A percentile compares a stretch with the other conserved stretches of the same genome.
Evolutionary conservation across 2,113 vertebrate species (phyloP).

Genomic region (Pitta sordida): DNA sequence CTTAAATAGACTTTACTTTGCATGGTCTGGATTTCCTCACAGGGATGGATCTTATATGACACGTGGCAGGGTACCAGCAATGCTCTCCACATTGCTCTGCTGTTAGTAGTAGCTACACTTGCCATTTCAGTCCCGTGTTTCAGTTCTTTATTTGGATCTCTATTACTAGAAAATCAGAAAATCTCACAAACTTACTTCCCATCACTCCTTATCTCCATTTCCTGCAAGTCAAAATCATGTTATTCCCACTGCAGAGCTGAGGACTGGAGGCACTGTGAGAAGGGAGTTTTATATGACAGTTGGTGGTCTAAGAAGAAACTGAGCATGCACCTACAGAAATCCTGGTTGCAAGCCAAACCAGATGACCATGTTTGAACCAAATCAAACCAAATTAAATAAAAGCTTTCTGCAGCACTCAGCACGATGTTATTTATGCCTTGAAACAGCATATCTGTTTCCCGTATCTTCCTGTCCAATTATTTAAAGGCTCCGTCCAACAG

Average conservation of each 20-base stretch:
- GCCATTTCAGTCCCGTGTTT: not conserved
- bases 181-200: not conserved
- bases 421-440: not conserved
- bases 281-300: not conserved
- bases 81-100: not conserved
- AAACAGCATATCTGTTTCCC: not conserved
- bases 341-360: not conserved
- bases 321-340: not conserved
- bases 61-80: not conserved
- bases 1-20: not conserved
- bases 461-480: constrained; percentile 38
- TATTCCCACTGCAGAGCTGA: not conserved
- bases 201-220: not conserved
- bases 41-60: accelerated
- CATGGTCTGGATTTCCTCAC: not conserved
- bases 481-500: constrained; percentile 38
- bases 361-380: not conserved
- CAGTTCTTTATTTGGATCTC: not conserved
- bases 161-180: not conserved
- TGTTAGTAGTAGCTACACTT: not conserved
- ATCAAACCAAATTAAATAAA: not conserved
- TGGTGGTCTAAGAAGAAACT: not conserved
- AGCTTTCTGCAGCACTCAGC: not conserved
- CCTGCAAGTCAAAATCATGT: not conserved
- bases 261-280: not conserved